phyloP scores from a whole-genome alignment of 2,888 invertebrate genomes.

The Diarsia rubi region DNA sequence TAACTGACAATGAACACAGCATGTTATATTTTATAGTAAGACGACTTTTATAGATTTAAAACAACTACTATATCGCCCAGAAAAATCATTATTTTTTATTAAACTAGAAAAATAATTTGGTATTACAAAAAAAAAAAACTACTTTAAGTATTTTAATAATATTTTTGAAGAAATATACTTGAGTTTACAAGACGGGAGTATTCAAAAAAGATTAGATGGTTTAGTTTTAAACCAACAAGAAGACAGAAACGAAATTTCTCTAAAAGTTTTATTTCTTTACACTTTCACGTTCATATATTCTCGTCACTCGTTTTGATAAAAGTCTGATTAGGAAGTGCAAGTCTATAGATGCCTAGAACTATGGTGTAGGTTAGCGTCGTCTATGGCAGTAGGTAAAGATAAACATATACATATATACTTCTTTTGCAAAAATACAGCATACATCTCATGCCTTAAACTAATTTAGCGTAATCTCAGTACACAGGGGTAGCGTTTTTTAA shows the following conservation, averaged over 20 bases:
- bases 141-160: background rate
- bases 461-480: constrained; percentile 80
- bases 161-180: background rate
- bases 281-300: background rate
- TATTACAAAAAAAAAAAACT: background rate
- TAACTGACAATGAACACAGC: constrained; percentile 60
- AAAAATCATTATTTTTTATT: background rate
- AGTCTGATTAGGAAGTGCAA: constrained; percentile 51
- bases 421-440: constrained; percentile 87
- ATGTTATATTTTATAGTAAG: constrained; percentile 44
- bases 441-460: constrained; percentile 78
- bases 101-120: background rate
- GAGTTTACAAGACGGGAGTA: background rate
- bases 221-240: background rate
- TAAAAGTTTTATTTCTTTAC: background rate
- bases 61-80: constrained; percentile 57
- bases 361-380: constrained; percentile 59
- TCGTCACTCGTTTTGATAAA: background rate
- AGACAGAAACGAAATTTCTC: background rate
- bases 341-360: constrained; percentile 63
- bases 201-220: background rate
- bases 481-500: constrained; percentile 73
- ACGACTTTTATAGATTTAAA: constrained; percentile 44
- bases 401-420: constrained; percentile 68
- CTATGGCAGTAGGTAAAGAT: constrained; percentile 69